Evolutionary conservation across 2,113 vertebrate genomes (phyloP).

Genomic region (Urocynchramus pylzowi): DNA sequence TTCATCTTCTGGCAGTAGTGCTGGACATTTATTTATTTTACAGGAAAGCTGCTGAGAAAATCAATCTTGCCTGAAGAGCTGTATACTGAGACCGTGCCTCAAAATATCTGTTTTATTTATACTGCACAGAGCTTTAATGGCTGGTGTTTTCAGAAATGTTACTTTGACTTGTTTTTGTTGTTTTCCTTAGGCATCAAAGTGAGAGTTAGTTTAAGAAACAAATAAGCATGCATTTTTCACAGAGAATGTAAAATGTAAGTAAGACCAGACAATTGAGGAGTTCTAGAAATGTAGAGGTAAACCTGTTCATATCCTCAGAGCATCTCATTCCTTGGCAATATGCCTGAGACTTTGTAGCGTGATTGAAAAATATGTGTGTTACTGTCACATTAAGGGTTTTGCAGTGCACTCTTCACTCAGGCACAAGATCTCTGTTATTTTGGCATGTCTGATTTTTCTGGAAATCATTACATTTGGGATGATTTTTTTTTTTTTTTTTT

Average conservation of each 20-base stretch:
- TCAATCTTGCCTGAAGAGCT: neutral
- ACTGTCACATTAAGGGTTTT: neutral
- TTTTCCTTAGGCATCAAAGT: neutral
- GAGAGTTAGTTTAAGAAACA: neutral
- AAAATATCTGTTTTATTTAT: neutral
- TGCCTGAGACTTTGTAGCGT: neutral
- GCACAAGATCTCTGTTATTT: neutral
- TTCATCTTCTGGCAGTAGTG: neutral
- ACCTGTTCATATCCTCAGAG: neutral
- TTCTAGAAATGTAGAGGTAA: neutral
- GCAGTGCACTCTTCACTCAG: neutral
- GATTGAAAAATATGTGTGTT: neutral
- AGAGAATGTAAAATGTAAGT: neutral
- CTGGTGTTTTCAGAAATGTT: neutral
- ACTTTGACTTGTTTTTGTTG: neutral
- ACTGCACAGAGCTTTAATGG: neutral
- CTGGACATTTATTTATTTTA: neutral
- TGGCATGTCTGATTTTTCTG: neutral
- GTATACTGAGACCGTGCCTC: neutral
- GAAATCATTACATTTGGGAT: neutral
- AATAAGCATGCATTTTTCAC: neutral
- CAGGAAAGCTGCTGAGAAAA: neutral
- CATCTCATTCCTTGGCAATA: neutral
- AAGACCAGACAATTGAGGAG: neutral
- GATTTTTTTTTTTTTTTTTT: neutral